Evolutionary conservation across 2,113 vertebrate species (phyloP).

Genomic region (Tyto alba): DNA sequence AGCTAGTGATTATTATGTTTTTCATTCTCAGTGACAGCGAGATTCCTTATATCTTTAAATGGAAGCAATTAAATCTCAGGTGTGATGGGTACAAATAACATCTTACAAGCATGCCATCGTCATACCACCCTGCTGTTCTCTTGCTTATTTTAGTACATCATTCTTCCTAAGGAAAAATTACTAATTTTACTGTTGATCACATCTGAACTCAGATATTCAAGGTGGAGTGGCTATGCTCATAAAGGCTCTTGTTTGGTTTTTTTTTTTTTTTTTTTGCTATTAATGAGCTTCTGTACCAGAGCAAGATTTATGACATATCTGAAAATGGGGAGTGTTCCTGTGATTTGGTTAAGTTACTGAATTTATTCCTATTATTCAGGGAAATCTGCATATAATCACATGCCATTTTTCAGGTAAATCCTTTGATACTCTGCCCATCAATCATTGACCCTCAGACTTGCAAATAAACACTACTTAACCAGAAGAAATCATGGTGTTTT

Average conservation of each 20-base stretch:
- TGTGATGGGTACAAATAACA: neutral
- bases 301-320: neutral
- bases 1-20: neutral
- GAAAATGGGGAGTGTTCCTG: neutral
- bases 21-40: neutral
- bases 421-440: neutral
- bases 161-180: neutral
- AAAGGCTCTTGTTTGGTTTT: too few relatives aligned
- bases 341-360: neutral
- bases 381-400: neutral
- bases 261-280: neutral
- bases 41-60: neutral
- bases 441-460: neutral
- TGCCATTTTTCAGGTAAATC: neutral
- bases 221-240: neutral
- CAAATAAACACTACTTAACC: neutral
- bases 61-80: conserved; percentile 11
- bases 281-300: neutral
- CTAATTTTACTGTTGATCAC: neutral
- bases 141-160: neutral
- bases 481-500: neutral
- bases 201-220: neutral
- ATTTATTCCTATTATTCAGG: neutral
- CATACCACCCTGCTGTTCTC: neutral
- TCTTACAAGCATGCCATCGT: neutral